These are phyloP conservation scores for Malurus leucopterus DNA, from an alignment of 2,797 vertebrate genomes.

Conservation along the genomic window DNA sequence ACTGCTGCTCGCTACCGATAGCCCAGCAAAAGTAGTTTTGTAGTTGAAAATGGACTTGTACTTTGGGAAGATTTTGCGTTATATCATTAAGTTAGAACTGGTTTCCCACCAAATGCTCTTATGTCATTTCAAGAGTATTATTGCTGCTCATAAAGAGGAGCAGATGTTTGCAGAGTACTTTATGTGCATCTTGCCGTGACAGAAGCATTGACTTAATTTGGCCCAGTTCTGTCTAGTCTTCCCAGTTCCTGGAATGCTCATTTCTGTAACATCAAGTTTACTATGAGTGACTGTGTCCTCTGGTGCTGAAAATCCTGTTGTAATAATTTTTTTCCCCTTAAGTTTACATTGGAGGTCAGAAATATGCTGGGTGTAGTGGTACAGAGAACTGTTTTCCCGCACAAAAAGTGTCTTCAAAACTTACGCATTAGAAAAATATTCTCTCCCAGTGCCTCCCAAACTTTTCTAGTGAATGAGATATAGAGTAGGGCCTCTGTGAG, in stretches of 20 bases:
- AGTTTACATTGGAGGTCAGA: background rate
- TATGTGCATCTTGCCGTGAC: accelerated
- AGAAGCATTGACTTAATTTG: background rate
- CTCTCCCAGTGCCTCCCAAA: background rate
- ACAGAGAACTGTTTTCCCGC: background rate
- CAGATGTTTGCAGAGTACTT: background rate
- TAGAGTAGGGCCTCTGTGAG: background rate
- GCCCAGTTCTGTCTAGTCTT: background rate
- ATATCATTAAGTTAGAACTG: background rate
- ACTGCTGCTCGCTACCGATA: background rate
- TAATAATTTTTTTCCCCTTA: background rate
- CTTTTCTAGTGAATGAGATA: background rate
- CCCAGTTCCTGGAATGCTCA: background rate
- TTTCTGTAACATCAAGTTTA: background rate
- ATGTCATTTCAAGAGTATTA: background rate
- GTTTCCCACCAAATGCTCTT: background rate
- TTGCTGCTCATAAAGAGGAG: background rate
- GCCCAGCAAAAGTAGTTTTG: background rate
- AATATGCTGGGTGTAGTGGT: background rate
- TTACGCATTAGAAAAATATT: background rate
- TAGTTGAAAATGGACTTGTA: background rate
- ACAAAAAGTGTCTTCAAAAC: background rate
- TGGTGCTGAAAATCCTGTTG: background rate
- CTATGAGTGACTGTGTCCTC: background rate
- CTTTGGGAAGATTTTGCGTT: background rate